These are phyloP conservation scores for Danio kyathit DNA, from an alignment of 2,797 vertebrate species.

Conservation along the genomic window DNA sequence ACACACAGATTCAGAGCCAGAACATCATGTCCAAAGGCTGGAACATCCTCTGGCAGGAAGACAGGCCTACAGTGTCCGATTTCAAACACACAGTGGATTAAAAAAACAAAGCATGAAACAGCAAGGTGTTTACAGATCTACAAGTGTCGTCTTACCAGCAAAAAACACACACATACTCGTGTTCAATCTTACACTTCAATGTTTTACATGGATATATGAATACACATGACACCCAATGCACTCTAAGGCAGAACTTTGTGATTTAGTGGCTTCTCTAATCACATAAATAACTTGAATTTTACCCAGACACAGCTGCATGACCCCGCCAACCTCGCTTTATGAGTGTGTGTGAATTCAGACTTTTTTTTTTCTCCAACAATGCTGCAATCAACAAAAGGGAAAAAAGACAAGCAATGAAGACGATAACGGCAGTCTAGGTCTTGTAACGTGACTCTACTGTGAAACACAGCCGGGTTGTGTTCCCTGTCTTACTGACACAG, in stretches of 20 bases:
- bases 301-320: slow-evolving; percentile 28
- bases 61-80: slow-evolving; percentile 33
- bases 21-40: slow-evolving; percentile 46
- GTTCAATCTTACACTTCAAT: neutral
- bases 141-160: slow-evolving; percentile 39
- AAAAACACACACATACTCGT: neutral
- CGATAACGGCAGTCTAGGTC: slow-evolving; percentile 39
- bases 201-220: slow-evolving; percentile 19
- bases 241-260: slow-evolving; percentile 11
- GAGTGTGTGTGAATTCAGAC: slow-evolving; percentile 23
- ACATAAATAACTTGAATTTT: slow-evolving; percentile 21
- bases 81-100: slow-evolving; percentile 34
- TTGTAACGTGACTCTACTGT: slow-evolving; percentile 59
- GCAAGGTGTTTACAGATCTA: slow-evolving; percentile 40
- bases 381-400: slow-evolving; percentile 17
- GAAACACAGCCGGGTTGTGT: slow-evolving; percentile 35
- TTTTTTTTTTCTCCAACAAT: slow-evolving; percentile 13
- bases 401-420: neutral
- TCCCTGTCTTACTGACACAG: slow-evolving; percentile 8
- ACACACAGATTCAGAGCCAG: slow-evolving; percentile 23
- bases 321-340: slow-evolving; percentile 1
- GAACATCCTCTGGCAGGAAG: slow-evolving; percentile 45
- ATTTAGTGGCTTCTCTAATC: slow-evolving; percentile 32
- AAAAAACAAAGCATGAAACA: slow-evolving; percentile 17
- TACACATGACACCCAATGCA: slow-evolving; percentile 22